Base-by-base conservation (phyloP, 35 echinoderm and acorn worm species). In the Lytechinus pictus region DNA sequence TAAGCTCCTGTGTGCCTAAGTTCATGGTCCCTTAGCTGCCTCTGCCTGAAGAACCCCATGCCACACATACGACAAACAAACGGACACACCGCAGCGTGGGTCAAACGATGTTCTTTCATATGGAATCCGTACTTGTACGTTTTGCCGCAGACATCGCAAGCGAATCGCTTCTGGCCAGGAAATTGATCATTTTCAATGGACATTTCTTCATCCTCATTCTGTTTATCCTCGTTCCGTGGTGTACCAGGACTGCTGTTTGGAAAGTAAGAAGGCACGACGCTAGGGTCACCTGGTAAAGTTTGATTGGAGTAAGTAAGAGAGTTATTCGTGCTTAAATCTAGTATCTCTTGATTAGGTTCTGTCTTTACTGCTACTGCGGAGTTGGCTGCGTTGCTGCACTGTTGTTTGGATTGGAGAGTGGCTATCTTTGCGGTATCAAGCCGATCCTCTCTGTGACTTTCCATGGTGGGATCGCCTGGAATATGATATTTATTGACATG, bases 91-190 rank as follows among this genome's bases (percentile, higher is more conserved):
- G 53, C 86, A 9, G 97, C 95, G 86, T 97, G 97, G 53, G 97
- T 97, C 28, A 96, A 94, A 24, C 95, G 92, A 88, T 97, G 97
- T 92, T 97, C 97, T 52, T 97, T 97, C 72, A 97, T 92, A 33
- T 94, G 89, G 51, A 87, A 96, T 51, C 94, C 89, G 57, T 97
- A 97, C 95, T 97, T 97, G 92, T 97, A 97, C 14, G 95, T 96
- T 29, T 97, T 97, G 4, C 97, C 97, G 52, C 97, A 97, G 51
- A 97, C 71, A 87, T 96, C 88, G 52, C 97, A 97, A 19, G 93
- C 92, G 54, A 55, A 93, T 57, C 92, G 72, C 19, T 89, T 94
- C 9, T 87, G 92, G 21, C 96, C 86, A 66, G 52, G 11, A 8
- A 27, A 16, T 79, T n/a, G 21, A 79, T 24, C 66, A 21, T 51